These are phyloP conservation scores for Furcifer pardalis DNA, from an alignment of 2,797 vertebrate species.

Conservation along the genomic window DNA sequence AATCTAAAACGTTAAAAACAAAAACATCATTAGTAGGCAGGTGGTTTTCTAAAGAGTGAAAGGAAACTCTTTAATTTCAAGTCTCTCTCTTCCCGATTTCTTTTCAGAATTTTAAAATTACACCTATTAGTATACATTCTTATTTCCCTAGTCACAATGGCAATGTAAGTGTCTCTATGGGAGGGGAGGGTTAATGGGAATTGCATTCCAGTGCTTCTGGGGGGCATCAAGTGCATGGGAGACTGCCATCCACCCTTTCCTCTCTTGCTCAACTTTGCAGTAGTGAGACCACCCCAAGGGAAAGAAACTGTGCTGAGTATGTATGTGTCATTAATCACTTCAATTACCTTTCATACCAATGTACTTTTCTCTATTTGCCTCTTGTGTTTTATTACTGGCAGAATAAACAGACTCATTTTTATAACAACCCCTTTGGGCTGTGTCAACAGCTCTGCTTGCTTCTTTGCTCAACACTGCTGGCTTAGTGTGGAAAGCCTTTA, in stretches of 20 bases:
- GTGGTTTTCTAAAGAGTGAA: background rate
- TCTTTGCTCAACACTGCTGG: conserved; percentile 55
- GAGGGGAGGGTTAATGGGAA: background rate
- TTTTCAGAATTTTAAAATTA: too few species aligned
- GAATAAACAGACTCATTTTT: conserved; percentile 63
- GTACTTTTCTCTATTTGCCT: conserved; percentile 64
- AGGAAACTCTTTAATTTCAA: conserved; percentile 26
- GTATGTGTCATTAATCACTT: conserved; percentile 70
- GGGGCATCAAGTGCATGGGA: background rate
- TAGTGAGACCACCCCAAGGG: conserved; percentile 66
- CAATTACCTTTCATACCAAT: conserved; percentile 66
- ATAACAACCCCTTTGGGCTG: conserved; percentile 58
- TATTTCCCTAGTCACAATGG: too few species aligned
- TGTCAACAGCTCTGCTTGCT: conserved; percentile 62
- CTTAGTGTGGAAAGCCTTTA: conserved; percentile 49
- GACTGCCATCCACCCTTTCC: background rate
- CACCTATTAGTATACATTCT: too few species aligned
- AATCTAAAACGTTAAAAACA: conserved; percentile 35
- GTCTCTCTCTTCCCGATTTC: background rate
- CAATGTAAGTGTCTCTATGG: too few species aligned
- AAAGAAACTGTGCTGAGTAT: conserved; percentile 53
- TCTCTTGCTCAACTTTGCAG: conserved; percentile 53
- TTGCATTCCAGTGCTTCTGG: background rate
- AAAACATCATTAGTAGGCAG: conserved; percentile 1
- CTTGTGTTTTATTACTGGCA: conserved; percentile 53